These are phyloP conservation scores for Furcifer pardalis DNA, from an alignment of 2,797 vertebrate species.

Conservation along the genomic window DNA sequence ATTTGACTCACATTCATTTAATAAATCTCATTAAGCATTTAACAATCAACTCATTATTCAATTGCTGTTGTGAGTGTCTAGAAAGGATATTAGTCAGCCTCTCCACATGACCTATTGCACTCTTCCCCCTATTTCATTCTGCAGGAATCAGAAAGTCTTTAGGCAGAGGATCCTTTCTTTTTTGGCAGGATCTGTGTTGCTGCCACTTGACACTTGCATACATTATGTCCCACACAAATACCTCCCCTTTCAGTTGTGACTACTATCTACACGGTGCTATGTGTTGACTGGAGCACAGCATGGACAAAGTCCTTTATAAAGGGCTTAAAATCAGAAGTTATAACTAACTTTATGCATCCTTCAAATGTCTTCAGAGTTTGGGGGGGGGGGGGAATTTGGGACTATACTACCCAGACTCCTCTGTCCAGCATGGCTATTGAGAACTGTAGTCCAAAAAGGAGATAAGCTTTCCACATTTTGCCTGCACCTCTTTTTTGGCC, in stretches of 20 bases:
- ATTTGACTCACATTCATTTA: constrained; percentile 58
- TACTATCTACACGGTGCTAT: background rate
- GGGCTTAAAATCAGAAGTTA: too few species aligned
- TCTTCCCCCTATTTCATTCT: constrained; percentile 40
- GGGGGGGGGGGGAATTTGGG: too few species aligned
- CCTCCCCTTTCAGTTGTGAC: background rate
- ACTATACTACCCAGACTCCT: too few species aligned
- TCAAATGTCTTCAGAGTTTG: too few species aligned
- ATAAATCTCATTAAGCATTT: constrained; percentile 71
- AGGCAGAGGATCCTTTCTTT: constrained; percentile 1
- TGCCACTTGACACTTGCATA: background rate
- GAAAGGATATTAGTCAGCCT: constrained; percentile 52
- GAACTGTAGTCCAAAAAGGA: background rate
- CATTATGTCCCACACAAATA: background rate
- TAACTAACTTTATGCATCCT: background rate
- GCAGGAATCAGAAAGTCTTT: constrained; percentile 26
- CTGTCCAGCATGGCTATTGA: background rate
- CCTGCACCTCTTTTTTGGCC: background rate
- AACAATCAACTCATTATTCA: constrained; percentile 69
- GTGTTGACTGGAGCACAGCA: too few species aligned
- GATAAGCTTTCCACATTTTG: background rate
- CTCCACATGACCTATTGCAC: constrained; percentile 33
- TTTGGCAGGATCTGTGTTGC: background rate
- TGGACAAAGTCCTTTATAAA: too few species aligned
- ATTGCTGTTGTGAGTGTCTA: constrained; percentile 54